These are phyloP conservation scores for Goniozus legneri DNA, from an alignment of 1,140 invertebrate species.

Conservation along the genomic window DNA sequence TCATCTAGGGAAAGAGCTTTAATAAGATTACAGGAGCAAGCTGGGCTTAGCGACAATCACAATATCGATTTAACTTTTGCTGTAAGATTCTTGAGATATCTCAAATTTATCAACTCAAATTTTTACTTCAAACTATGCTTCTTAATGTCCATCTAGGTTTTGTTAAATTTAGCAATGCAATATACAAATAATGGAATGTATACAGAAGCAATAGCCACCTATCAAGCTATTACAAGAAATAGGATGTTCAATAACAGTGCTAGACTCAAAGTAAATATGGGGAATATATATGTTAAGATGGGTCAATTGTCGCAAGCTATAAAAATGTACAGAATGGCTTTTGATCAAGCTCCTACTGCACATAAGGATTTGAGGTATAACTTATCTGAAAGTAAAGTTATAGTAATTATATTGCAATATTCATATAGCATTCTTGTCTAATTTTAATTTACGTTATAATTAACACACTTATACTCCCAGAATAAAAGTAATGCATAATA, in stretches of 20 bases:
- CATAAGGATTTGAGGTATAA: conserved; percentile 88
- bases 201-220: conserved; percentile 92
- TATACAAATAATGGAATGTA: conserved; percentile 93
- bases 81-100: conserved; percentile 55
- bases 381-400: neutral
- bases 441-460: neutral
- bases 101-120: neutral
- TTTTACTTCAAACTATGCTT: conserved; percentile 7
- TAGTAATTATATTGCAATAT: neutral
- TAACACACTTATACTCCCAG: conserved; percentile 51
- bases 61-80: conserved; percentile 94
- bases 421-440: neutral
- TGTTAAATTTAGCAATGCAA: conserved; percentile 92
- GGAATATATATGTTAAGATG: conserved; percentile 95
- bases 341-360: conserved; percentile 90
- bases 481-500: conserved; percentile 98
- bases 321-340: conserved; percentile 96
- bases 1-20: conserved; percentile 86
- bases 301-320: conserved; percentile 93
- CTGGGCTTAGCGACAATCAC: conserved; percentile 79
- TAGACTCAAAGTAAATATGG: conserved; percentile 95
- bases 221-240: conserved; percentile 85
- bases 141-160: conserved; percentile 61
- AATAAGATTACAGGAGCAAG: conserved; percentile 87
- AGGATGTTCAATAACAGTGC: conserved; percentile 84